Evolutionary conservation across 2,797 vertebrate species (phyloP).

Genomic region (Poeciliopsis presidionis): DNA sequence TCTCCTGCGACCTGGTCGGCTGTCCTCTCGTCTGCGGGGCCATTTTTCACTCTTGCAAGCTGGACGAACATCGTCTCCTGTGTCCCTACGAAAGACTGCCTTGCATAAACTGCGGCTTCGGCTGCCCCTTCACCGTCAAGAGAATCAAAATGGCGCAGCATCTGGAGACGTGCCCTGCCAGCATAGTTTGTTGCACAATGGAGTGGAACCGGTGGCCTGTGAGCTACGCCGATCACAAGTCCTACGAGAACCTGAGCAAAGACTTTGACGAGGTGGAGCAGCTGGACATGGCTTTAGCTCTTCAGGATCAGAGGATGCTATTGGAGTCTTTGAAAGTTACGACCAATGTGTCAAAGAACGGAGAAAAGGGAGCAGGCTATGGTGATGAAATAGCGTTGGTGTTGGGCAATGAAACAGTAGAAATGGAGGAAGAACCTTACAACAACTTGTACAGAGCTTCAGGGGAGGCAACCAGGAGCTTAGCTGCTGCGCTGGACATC

Average conservation of each 20-base stretch:
- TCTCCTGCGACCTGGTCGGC: constrained; percentile 93
- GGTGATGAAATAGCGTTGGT: constrained; percentile 80
- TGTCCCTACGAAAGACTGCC: constrained; percentile 94
- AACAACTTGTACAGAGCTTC: constrained; percentile 89
- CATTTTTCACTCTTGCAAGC: constrained; percentile 95
- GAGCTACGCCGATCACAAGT: constrained; percentile 96
- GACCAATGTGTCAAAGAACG: constrained; percentile 89
- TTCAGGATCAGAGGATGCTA: constrained; percentile 98
- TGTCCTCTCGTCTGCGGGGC: constrained; percentile 96
- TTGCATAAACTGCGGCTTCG: constrained; percentile 93
- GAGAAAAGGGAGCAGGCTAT: constrained; percentile 79
- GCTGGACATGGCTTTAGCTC: constrained; percentile 96
- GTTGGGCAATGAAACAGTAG: constrained; percentile 68
- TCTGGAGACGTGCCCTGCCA: constrained; percentile 93
- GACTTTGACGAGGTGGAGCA: constrained; percentile 97
- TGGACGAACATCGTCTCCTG: constrained; percentile 90
- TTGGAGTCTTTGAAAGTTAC: constrained; percentile 96
- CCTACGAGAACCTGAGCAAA: constrained; percentile 95
- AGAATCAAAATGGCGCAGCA: constrained; percentile 94
- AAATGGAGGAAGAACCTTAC: constrained; percentile 90
- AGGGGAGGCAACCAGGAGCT: constrained; percentile 90
- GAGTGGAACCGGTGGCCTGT: constrained; percentile 99
- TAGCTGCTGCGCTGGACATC: constrained; percentile 94
- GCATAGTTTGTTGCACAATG: constrained; percentile 98
- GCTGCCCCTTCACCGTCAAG: constrained; percentile 91